Evolutionary conservation across 2,113 vertebrate genomes (phyloP).

Genomic region (Capreolus pygargus): DNA sequence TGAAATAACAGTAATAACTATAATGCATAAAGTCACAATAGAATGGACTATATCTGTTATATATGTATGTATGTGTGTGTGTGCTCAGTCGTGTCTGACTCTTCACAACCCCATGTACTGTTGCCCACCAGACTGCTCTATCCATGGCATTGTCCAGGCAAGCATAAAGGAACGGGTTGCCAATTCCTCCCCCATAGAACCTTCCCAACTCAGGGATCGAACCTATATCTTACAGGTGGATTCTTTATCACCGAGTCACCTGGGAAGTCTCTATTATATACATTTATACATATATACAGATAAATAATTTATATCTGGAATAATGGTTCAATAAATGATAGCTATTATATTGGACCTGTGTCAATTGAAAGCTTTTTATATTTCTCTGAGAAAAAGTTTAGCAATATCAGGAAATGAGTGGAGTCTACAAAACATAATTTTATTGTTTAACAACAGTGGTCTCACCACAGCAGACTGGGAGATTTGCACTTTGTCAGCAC

Average conservation of each 20-base stretch:
- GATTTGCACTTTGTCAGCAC: slow-evolving; percentile 55
- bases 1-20: not conserved
- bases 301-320: not conserved
- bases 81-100: not conserved
- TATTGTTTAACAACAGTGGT: slow-evolving; percentile 1
- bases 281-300: not conserved
- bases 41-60: not conserved
- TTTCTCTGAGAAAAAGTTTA: slow-evolving; percentile 23
- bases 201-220: not conserved
- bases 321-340: not conserved
- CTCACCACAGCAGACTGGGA: slow-evolving; percentile 30
- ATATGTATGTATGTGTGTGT: not conserved
- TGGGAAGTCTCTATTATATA: not conserved
- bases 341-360: not conserved
- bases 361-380: slow-evolving; percentile 30
- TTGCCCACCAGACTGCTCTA: not conserved
- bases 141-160: not conserved
- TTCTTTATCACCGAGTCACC: not conserved
- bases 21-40: not conserved
- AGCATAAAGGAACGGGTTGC: not conserved
- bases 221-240: not conserved
- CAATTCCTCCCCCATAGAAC: not conserved
- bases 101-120: not conserved
- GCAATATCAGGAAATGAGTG: not conserved
- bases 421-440: not conserved